Evolutionary conservation across 2,113 vertebrate species (phyloP).

Genomic region (Blennius ocellaris): DNA sequence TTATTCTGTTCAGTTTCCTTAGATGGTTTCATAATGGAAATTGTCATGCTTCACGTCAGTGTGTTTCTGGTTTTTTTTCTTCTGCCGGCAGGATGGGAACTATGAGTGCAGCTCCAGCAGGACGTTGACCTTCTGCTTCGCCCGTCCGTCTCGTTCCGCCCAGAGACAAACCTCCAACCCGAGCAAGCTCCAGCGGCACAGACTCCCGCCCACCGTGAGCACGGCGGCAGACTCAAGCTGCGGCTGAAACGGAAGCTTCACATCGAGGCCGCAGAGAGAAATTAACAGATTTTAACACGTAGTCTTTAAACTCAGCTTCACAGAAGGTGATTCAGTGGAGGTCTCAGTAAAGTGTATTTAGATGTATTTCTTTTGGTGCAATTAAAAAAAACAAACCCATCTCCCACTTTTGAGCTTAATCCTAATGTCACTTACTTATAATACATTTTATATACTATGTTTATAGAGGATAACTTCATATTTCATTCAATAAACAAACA

Average conservation of each 20-base stretch:
- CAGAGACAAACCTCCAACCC: conserved; percentile 86
- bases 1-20: no score
- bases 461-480: conserved; percentile 43
- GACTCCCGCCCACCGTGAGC: conserved; percentile 71
- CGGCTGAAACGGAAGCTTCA: conserved; percentile 69
- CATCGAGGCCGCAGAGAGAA: not conserved
- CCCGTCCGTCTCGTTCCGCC: conserved; percentile 86
- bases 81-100: conserved; percentile 85
- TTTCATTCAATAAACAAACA: conserved; percentile 59
- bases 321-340: conserved; percentile 12
- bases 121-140: conserved; percentile 92
- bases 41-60: no score
- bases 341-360: not conserved
- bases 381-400: conserved; percentile 12
- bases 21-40: no score
- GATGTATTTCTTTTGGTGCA: conserved; percentile 34
- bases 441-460: conserved; percentile 53
- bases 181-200: conserved; percentile 84
- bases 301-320: conserved; percentile 6
- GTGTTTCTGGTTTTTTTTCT: conserved; percentile 2
- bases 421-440: conserved; percentile 9
- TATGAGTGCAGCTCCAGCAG: conserved; percentile 92
- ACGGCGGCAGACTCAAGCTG: conserved; percentile 77
- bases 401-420: conserved; percentile 6
- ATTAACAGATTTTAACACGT: not conserved